These are phyloP conservation scores for Calyptommatus sinebrachiatus DNA, from an alignment of 2,113 vertebrate species.

Conservation along the genomic window DNA sequence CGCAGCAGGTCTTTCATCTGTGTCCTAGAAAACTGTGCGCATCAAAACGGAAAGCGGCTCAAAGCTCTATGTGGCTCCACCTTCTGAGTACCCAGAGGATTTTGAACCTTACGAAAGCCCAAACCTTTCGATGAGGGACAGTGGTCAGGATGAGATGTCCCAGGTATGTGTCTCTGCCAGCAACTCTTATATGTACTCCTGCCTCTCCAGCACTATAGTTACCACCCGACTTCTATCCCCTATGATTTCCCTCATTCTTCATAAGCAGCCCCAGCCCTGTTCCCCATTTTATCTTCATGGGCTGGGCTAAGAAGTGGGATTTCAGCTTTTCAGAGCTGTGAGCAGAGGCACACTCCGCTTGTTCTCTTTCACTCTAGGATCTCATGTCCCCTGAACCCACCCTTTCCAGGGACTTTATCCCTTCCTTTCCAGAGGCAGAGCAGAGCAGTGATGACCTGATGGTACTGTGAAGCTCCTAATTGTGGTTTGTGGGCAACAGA, in stretches of 20 bases:
- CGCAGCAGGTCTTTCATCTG: not conserved
- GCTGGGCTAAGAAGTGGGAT: no score
- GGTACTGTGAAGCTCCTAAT: slow-evolving; percentile 55
- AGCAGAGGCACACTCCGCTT: not conserved
- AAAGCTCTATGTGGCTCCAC: slow-evolving; percentile 75
- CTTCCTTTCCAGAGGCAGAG: not conserved
- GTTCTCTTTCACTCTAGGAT: slow-evolving; percentile 22
- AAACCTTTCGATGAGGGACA: slow-evolving; percentile 68
- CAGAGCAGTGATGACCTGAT: slow-evolving; percentile 74
- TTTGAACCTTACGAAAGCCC: slow-evolving; percentile 79
- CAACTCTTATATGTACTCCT: no score
- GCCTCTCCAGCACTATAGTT: no score
- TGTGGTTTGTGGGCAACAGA: not conserved
- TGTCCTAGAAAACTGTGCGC: slow-evolving; percentile 78
- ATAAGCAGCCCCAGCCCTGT: no score
- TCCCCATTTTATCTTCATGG: no score
- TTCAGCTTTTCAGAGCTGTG: no score
- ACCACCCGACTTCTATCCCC: no score
- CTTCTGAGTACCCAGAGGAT: slow-evolving; percentile 77
- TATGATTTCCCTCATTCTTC: no score
- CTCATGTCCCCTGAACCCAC: slow-evolving; percentile 5
- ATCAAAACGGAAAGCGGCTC: slow-evolving; percentile 85
- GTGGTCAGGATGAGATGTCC: not conserved
- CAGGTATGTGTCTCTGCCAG: slow-evolving; percentile 59
- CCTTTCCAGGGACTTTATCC: not conserved